These are phyloP conservation scores for Drosophila quadrilineata DNA, from an alignment of 1,140 invertebrate genomes.

Conservation along the genomic window DNA sequence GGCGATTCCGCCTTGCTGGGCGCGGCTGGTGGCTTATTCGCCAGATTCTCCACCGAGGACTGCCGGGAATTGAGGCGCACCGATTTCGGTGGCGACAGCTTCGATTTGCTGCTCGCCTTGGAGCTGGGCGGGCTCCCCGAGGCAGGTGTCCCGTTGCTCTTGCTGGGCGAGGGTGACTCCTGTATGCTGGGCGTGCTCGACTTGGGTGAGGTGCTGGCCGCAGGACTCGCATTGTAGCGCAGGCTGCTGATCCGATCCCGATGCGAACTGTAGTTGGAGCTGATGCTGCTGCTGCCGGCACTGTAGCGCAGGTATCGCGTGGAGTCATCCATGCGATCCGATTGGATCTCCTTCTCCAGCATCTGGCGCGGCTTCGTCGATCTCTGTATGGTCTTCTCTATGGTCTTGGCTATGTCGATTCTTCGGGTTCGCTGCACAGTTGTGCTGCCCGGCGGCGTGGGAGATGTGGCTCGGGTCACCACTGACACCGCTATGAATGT, in stretches of 20 bases:
- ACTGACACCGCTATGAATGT: constrained; percentile 84
- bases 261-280: constrained; percentile 86
- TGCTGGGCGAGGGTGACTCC: neutral
- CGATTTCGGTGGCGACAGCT: constrained; percentile 68
- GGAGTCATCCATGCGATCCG: constrained; percentile 85
- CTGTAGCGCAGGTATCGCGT: constrained; percentile 84
- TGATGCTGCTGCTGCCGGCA: constrained; percentile 82
- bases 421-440: constrained; percentile 85
- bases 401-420: constrained; percentile 86
- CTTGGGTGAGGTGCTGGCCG: constrained; percentile 30
- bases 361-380: constrained; percentile 83
- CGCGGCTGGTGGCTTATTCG: constrained; percentile 83
- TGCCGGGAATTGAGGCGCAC: constrained; percentile 65
- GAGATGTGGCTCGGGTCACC: constrained; percentile 88
- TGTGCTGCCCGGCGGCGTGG: constrained; percentile 85
- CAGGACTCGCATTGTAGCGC: constrained; percentile 64
- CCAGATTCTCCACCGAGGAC: constrained; percentile 68
- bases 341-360: constrained; percentile 86
- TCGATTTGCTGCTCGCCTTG: constrained; percentile 53
- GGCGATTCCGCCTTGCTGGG: constrained; percentile 80
- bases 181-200: constrained; percentile 10
- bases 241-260: constrained; percentile 82
- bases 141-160: neutral
- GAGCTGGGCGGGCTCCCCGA: neutral
- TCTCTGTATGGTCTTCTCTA: constrained; percentile 86